A percentile compares a stretch with the other conserved stretches of the same genome.
Conservation (phyloP, 2,888 invertebrate genomes). For the Callyntrura guangdongensis region DNA sequence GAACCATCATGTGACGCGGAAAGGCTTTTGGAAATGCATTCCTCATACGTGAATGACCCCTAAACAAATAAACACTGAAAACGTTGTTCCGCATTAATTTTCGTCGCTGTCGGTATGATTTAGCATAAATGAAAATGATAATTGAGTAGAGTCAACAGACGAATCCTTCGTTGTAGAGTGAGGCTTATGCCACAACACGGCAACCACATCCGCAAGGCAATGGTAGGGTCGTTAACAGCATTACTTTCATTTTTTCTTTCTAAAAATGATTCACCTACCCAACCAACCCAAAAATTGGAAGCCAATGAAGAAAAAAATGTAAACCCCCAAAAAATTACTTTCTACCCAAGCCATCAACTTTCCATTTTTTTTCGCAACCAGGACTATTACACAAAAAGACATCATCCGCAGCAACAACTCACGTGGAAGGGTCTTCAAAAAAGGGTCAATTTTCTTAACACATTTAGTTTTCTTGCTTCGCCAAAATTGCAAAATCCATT, state of each 20-base stretch:
- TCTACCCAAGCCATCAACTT: neutral
- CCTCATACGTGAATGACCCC: neutral
- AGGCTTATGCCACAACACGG: neutral
- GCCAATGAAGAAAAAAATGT: constrained; percentile 16
- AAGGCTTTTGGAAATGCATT: neutral
- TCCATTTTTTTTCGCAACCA: neutral
- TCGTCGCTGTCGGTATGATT: neutral
- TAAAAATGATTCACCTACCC: constrained; percentile 10
- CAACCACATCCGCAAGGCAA: neutral
- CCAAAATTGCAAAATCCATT: constrained; percentile 60
- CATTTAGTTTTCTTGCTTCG: constrained; percentile 23
- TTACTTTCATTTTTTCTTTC: neutral
- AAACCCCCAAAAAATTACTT: constrained; percentile 12
- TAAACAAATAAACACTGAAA: constrained; percentile 1
- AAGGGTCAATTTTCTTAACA: constrained; percentile 43
- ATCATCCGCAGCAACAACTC: constrained; percentile 24
- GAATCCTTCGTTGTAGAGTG: too few species aligned
- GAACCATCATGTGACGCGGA: neutral
- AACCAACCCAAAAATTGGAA: constrained; percentile 38
- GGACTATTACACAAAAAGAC: neutral
- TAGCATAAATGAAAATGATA: constrained; percentile 24
- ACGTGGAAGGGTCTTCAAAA: constrained; percentile 22
- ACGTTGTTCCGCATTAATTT: neutral
- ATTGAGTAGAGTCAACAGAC: neutral
- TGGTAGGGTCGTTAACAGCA: too few species aligned